Evolutionary conservation across 2,888 invertebrate species (phyloP).

Genomic region (Xestia sexstrigata): DNA sequence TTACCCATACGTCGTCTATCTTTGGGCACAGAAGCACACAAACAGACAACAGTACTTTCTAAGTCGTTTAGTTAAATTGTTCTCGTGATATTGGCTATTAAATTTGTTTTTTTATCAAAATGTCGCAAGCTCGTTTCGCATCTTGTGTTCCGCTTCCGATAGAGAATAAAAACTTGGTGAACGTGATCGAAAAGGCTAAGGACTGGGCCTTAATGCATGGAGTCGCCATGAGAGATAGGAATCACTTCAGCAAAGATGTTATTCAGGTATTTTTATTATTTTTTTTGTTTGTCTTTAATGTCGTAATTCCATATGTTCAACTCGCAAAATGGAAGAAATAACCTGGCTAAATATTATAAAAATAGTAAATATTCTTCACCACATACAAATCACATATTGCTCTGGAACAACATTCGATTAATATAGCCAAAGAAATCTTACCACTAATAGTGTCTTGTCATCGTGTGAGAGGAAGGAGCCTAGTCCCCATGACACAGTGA

Average conservation of each 20-base stretch:
- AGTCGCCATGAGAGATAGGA: slow-evolving; percentile 94
- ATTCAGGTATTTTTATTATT: slow-evolving; percentile 85
- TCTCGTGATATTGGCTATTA: slow-evolving; percentile 1
- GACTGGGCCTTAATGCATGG: slow-evolving; percentile 97
- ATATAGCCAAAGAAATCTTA: background rate
- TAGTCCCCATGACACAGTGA: background rate
- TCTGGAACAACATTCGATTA: background rate
- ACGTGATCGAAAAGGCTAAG: slow-evolving; percentile 93
- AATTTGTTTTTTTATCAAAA: slow-evolving; percentile 64
- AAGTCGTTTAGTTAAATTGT: slow-evolving; percentile 1
- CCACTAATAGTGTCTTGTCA: background rate
- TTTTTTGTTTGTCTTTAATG: background rate
- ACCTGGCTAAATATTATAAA: background rate
- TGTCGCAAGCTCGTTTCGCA: slow-evolving; percentile 88
- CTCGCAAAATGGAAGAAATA: background rate
- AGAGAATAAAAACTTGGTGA: slow-evolving; percentile 91
- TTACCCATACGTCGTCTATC: slow-evolving; percentile 35
- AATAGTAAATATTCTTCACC: background rate
- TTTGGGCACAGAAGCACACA: slow-evolving; percentile 11
- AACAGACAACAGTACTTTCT: background rate
- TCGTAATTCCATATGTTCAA: background rate
- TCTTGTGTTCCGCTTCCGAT: slow-evolving; percentile 93
- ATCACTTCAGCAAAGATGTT: slow-evolving; percentile 92
- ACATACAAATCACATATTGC: no score
- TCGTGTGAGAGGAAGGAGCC: background rate